Evolutionary conservation across 2,113 vertebrate species (phyloP).

Genomic region (Chroicocephalus ridibundus): DNA sequence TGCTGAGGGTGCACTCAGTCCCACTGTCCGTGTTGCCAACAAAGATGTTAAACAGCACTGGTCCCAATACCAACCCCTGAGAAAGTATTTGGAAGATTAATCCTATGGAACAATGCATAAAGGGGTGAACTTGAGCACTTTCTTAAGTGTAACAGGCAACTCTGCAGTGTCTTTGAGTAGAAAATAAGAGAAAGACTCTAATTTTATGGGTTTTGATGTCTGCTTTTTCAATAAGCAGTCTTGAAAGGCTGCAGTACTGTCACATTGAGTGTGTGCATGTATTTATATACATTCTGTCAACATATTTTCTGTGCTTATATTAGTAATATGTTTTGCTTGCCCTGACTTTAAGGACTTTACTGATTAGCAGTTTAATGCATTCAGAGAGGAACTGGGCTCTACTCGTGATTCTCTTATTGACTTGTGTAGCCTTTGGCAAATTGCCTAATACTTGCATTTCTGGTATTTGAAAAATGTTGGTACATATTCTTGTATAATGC

Average conservation of each 20-base stretch:
- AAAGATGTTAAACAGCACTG: neutral
- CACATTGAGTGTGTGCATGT: neutral
- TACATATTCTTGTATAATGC: neutral
- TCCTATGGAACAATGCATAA: neutral
- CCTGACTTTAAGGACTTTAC: neutral
- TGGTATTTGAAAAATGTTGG: constrained; percentile 22
- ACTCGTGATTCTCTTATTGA: neutral
- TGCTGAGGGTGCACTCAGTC: neutral
- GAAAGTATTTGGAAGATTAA: neutral
- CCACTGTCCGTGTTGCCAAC: neutral
- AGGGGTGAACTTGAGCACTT: neutral
- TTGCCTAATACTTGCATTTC: constrained; percentile 15
- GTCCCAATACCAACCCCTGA: neutral
- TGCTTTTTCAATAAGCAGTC: neutral
- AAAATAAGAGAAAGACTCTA: neutral
- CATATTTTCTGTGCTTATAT: neutral
- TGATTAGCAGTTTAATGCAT: neutral
- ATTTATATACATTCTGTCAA: neutral
- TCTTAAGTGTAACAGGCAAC: neutral
- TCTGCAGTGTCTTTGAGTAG: neutral
- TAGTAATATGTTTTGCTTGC: neutral
- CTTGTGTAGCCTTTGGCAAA: neutral
- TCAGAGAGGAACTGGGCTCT: neutral
- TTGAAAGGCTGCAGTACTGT: neutral
- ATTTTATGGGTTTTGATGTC: neutral